These are phyloP conservation scores for Acrobasis consociella DNA, from an alignment of 2,888 invertebrate genomes.

Conservation along the genomic window DNA sequence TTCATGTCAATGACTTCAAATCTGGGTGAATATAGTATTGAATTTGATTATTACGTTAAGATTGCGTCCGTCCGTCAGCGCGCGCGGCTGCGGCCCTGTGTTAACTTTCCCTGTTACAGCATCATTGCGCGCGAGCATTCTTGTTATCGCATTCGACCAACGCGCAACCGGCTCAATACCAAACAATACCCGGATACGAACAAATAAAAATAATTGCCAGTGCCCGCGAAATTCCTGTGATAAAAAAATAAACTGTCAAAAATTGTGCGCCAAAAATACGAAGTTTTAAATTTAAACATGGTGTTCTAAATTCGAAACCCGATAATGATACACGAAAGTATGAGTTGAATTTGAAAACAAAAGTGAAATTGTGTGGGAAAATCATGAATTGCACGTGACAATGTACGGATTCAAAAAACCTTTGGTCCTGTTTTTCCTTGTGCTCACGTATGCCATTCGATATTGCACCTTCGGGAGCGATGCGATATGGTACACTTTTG, in stretches of 20 bases:
- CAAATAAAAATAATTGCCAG: slow-evolving; percentile 37
- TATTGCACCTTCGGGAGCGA: slow-evolving; percentile 57
- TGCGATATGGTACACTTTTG: slow-evolving; percentile 52
- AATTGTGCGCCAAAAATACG: neutral
- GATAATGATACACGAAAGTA: slow-evolving; percentile 13
- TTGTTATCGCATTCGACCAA: slow-evolving; percentile 57
- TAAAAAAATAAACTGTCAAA: neutral
- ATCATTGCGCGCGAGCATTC: slow-evolving; percentile 59
- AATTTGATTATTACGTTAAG: slow-evolving; percentile 18
- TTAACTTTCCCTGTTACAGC: slow-evolving; percentile 78
- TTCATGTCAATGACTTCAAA: slow-evolving; percentile 7
- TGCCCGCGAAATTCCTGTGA: slow-evolving; percentile 32
- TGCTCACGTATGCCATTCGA: slow-evolving; percentile 54
- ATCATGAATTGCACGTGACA: slow-evolving; percentile 30
- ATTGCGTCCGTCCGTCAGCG: slow-evolving; percentile 14
- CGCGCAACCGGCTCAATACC: slow-evolving; percentile 25
- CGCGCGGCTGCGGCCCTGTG: slow-evolving; percentile 50
- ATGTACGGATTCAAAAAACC: slow-evolving; percentile 73
- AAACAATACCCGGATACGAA: slow-evolving; percentile 6
- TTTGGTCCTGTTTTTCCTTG: slow-evolving; percentile 49
- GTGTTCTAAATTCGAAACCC: neutral
- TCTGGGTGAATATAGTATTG: slow-evolving; percentile 9
- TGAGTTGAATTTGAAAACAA: slow-evolving; percentile 19
- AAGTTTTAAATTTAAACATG: neutral
- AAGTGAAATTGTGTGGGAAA: slow-evolving; percentile 4